Evolutionary conservation across 2,113 vertebrate species (phyloP).

Genomic region (Gymnocephalus cernua): DNA sequence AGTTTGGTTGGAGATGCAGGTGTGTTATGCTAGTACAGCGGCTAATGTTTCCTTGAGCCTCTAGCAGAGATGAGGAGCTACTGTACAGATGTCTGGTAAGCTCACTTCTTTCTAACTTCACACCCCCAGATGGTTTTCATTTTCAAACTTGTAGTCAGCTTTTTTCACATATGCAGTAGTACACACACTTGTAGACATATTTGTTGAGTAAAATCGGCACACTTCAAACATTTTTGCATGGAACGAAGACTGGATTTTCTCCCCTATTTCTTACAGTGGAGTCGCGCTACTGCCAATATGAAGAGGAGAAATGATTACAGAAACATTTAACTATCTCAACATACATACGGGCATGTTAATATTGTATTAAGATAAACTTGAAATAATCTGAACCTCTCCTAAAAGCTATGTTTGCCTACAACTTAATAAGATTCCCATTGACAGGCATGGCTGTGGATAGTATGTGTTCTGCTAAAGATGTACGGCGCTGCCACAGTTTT

Average conservation of each 20-base stretch:
- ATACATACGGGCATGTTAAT: neutral
- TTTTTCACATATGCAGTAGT: neutral
- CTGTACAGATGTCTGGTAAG: neutral
- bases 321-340: neutral
- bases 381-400: slow-evolving; percentile 37
- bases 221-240: neutral
- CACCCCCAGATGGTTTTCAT: neutral
- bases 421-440: slow-evolving; percentile 25
- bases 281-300: neutral
- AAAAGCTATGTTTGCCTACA: slow-evolving; percentile 3
- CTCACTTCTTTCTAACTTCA: neutral
- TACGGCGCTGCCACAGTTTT: neutral
- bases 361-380: neutral
- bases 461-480: slow-evolving; percentile 30
- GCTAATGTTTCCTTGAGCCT: neutral
- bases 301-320: neutral
- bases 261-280: slow-evolving; percentile 5
- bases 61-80: neutral
- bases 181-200: neutral
- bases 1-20: neutral
- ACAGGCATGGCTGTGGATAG: slow-evolving; percentile 26
- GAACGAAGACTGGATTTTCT: neutral
- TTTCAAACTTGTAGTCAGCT: neutral
- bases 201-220: neutral
- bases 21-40: neutral